Percentiles rank a stretch among this genome's conserved stretches.
These are phyloP conservation scores for Podabrus alpinus DNA, from an alignment of 2,888 invertebrate genomes.

Conservation along the genomic window DNA sequence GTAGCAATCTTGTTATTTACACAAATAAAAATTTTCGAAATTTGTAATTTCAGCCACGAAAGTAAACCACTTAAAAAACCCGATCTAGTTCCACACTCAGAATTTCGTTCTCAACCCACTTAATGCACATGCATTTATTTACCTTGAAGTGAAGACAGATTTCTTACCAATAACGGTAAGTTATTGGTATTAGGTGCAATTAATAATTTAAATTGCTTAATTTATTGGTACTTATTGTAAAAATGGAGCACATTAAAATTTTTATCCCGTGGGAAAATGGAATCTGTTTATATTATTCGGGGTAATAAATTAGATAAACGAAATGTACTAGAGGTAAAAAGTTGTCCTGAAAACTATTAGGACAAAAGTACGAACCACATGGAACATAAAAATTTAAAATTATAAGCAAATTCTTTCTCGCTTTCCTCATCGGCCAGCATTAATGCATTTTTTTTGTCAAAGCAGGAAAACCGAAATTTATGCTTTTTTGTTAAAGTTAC, in stretches of 20 bases:
- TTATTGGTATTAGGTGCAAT: background rate
- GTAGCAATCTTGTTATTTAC: background rate
- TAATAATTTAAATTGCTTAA: background rate
- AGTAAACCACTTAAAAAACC: background rate
- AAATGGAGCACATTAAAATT: background rate
- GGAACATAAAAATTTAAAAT: background rate
- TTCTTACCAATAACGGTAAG: background rate
- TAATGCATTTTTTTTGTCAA: background rate
- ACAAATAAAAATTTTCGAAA: background rate
- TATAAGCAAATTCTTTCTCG: background rate
- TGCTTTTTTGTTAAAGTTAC: background rate
- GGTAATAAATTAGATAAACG: slow-evolving; percentile 3
- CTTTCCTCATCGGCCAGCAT: background rate
- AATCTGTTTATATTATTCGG: slow-evolving; percentile 1
- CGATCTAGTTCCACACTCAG: background rate
- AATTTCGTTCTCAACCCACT: background rate
- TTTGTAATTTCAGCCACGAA: background rate
- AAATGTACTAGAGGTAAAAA: background rate
- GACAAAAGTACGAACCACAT: background rate
- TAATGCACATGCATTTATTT: background rate
- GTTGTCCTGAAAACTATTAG: background rate
- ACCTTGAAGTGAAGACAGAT: background rate
- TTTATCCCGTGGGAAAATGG: background rate
- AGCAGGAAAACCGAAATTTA: background rate
- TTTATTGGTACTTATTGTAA: background rate